These are phyloP conservation scores for Neolamprologus fasciatus DNA, from an alignment of 2,113 vertebrate genomes.

Conservation along the genomic window DNA sequence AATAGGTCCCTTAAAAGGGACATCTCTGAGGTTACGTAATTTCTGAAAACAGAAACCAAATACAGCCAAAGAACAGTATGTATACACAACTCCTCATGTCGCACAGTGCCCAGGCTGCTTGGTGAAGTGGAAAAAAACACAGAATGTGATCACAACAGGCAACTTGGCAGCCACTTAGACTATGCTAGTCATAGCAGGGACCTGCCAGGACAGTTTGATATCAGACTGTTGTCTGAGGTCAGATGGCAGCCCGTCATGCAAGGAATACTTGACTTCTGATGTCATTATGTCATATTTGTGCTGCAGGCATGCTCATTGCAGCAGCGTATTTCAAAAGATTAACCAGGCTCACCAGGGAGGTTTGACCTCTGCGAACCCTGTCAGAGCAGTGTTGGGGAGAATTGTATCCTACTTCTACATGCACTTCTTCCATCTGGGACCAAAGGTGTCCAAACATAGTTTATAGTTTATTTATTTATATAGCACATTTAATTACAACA, in stretches of 20 bases:
- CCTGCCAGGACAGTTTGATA: constrained; percentile 14
- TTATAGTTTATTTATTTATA: not conserved
- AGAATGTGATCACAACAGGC: not conserved
- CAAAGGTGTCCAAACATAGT: not conserved
- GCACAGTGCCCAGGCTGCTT: not conserved
- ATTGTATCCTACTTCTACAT: constrained; percentile 11
- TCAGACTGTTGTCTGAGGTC: constrained; percentile 27
- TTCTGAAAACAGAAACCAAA: not conserved
- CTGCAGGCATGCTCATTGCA: constrained; percentile 10
- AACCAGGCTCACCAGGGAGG: not conserved
- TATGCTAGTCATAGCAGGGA: not conserved
- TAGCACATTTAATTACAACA: not conserved
- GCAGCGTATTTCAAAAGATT: constrained; percentile 12
- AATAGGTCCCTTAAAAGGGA: not conserved
- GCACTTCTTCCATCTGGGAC: not conserved
- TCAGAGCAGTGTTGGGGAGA: not conserved
- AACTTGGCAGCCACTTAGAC: not conserved
- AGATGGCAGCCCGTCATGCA: not conserved
- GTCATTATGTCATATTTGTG: constrained; percentile 40
- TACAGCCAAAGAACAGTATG: not conserved
- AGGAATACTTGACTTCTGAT: constrained; percentile 33
- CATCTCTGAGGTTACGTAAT: not conserved
- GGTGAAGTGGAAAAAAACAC: constrained; percentile 1
- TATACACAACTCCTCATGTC: not conserved
- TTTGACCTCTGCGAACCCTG: constrained; percentile 20